Base-by-base conservation (phyloP, 2,797 vertebrate genomes). In the Rhodeus uyekii region DNA sequence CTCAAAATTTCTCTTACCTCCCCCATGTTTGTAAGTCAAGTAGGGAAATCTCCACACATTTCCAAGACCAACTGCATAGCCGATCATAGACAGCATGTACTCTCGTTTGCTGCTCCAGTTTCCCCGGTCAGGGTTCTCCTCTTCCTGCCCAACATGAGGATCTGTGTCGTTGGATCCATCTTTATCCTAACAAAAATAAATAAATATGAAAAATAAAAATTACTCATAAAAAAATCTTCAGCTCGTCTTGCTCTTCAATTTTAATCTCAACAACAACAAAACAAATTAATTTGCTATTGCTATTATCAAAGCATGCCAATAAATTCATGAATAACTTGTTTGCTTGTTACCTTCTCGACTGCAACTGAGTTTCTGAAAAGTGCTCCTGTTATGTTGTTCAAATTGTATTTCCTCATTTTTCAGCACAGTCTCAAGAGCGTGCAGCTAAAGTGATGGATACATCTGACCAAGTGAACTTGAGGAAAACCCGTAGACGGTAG, bases 11-110 rank as follows among this genome's bases (percentile, higher is more conserved):
- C n/a, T 4, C 34, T 77, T 91, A 98, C 97, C 98, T 89, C 98
- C 98, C 69, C 98, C 98, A 1, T 99, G 96, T 90, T 95, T 96
- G 90, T 97, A 99, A 39, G 96, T 94, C 88, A 99, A 90, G 87
- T 97, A 98, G 0, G 97, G 97, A 89, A 99, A 99, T 68, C 98
- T 93, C 98, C 98, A 99, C 42, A 99, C 96, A 34, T 98, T 99
- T 72, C 98, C 97, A 68, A 99, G 90, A 65, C 97, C 98, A 27
- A 99, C 96, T 6, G 98, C 97, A 0, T 98, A 98, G 86, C 97
- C 98, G 24, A 99, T 93, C 93, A 97, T 94, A 78, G 98, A 99
- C 1, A 99, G 94, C 63, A 99, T 92, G 85, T 98, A 98, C 64
- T 99, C 97, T 0, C 79, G 93, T 89, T 99, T 99, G 81, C 44